Evolutionary conservation across 2,113 vertebrate genomes (phyloP), one percentile per base, ranked within the genome.

Genomic region (Microcebus griseorufus): DNA sequence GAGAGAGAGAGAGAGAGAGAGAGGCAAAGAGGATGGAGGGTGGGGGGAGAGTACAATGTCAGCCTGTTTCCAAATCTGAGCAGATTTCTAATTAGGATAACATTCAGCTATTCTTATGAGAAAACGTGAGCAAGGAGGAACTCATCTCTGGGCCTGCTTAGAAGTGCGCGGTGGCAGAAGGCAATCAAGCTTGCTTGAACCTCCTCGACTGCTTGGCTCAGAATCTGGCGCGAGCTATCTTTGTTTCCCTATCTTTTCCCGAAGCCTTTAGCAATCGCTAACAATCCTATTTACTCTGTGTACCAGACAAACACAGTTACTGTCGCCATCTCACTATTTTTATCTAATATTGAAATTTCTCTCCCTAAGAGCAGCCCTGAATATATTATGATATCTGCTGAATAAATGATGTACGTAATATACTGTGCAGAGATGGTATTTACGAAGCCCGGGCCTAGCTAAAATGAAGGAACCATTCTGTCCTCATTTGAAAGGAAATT

Each of bases 311-410:
- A 97, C 97, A 97, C 96, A 69, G 97, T 93, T 78, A 75, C 97
- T 0, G 18, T 42, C 23, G 42, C 95, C 98, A 97, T 96, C 97
- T 97, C 95, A 88, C 97, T 98, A 98, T 98, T 98, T 98, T 98
- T 98, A 98, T 97, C 98, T 98, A 95, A 96, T 98, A 96, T 98
- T 98, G 98, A 98, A 98, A 97, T 98, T 98, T 98, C 53, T 98
- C 89, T 98, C 96, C 86, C 93, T 97, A 89, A 78, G 87, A 98
- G 91, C 97, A 93, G 96, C 97, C 97, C 94, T 90, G 98, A 98
- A 98, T 98, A 97, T 98, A 98, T 98, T 97, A 97, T 97, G 98
- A 98, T 98, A 98, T 95, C 97, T 92, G 97, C 92, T 97, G 98
- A 98, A 98, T 98, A 98, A 98, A 97, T 98, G 98, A 97, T 97